A percentile compares a stretch with the other conserved stretches of the same genome.
Evolutionary conservation across 2,888 invertebrate genomes (phyloP).

Genomic region (Falcaria lacertinaria): DNA sequence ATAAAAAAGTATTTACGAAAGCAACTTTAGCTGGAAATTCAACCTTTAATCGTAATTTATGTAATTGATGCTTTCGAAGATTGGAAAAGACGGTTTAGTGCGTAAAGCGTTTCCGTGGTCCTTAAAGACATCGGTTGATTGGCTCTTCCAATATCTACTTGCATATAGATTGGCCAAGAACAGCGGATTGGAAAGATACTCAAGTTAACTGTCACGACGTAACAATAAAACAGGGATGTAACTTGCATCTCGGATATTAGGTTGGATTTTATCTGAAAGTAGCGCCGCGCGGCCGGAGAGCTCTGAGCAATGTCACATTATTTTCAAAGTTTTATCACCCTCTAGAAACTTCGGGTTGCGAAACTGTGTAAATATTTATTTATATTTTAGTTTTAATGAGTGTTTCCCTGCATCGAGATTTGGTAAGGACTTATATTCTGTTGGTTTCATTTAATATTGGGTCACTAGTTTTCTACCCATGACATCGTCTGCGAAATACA

Average conservation of each 20-base stretch:
- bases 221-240: slow-evolving; percentile 1
- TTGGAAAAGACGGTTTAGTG: background rate
- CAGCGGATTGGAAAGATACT: background rate
- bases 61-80: background rate
- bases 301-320: no score
- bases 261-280: slow-evolving; percentile 9
- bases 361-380: no score
- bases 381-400: no score
- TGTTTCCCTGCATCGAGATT: no score
- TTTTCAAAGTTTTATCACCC: no score
- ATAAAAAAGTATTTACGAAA: background rate
- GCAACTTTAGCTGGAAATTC: background rate
- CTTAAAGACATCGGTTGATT: background rate
- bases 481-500: no score
- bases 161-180: background rate
- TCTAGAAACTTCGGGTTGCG: no score
- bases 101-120: background rate
- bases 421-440: no score
- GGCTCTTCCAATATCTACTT: background rate
- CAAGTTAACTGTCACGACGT: background rate
- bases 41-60: background rate
- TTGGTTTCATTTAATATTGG: no score
- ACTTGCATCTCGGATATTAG: slow-evolving; percentile 15
- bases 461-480: no score
- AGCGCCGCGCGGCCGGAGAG: no score